Evolutionary conservation across 2,888 invertebrate species (phyloP), one percentile per base, ranked within the genome.

Genomic region (Hoplodrina blanda): DNA sequence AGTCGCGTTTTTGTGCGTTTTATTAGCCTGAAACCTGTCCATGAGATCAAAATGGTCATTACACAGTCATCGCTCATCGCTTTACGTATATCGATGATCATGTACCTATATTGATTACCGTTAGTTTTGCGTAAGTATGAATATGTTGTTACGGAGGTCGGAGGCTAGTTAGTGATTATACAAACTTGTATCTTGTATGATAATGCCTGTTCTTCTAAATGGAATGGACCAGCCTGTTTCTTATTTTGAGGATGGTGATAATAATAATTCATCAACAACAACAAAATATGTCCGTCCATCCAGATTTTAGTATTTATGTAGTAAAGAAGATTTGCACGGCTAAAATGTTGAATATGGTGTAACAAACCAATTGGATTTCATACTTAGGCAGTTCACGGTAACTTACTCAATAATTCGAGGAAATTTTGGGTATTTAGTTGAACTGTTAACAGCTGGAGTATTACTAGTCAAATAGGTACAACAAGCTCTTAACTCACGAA

Each of bases 1-100:
- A 92, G 86, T 91, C 91, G 89, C 78, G 80, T 87, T 92, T 92
- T 82, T 85, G 76, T 78, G 70, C 76, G 69, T 80, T 63, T 81
- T 87, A 88, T 89, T 86, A 30, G 59, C 37, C 4, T 57, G 30
- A 90, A 91, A 88, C 87, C 85, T 83, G 80, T 84, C 73, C 71
- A 76, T 72, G 83, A 68, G 82, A 76, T 73, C 55, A 69, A 69
- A 81, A 78, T 68, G 69, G 70, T 77, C 73, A 83, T 84, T 84
- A 83, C 68, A 62, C 59, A 78, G 76, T 73, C 78, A 80, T 76
- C 85, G 79, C 71, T 79, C 78, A 83, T 83, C 57, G 20, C 25
- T 66, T 64, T 62, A 56, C 19, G 7, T 33, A 41, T 74, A 60
- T 25, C 49, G 11, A 46, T 44, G 19, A 13, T 13, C 17, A 17